Evolutionary conservation across 1,140 invertebrate species (phyloP), one percentile per base, ranked within the genome.

Genomic region (Amyelois transitella): DNA sequence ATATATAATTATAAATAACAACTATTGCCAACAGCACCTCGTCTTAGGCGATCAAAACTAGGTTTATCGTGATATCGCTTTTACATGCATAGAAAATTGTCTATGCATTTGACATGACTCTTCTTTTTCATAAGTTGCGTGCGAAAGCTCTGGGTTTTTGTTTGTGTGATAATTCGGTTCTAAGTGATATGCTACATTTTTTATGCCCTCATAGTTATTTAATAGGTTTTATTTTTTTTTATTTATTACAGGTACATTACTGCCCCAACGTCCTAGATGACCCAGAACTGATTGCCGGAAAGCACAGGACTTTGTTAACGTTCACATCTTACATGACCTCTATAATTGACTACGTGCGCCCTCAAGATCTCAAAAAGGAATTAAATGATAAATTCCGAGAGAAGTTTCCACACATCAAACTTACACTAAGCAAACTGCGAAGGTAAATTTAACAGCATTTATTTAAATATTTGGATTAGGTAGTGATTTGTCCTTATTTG

Each of bases 291-390:
- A 96, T 97, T 68, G 96, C 96, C 43, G 97, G 97, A 18, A 98
- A 98, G 86, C 97, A 99, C 88, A 91, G 96, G 56, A 99, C 97
- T 7, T 84, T 98, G 10, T 89, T 98, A n/a, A 97, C 96, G 1
- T 98, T 99, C 78, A 94, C 96, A 1, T 97, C 97, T 0, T 98
- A 98, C 72, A 96, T 98, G 93, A 96, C 96, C 8, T 99, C 97
- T 1, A 95, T 99, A 17, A 99, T 99, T 68, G 97, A 99, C 86
- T 99, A 99, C 82, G 97, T 98, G 0, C 94, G 96, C 71, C 97
- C 97, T 19, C 95, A 96, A n/a, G 97, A 98, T 87, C 88, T 99
- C 52, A 99, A 99, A 79, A 98, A 97, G 85, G 98, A 99, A 89
- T 89, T 99, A 0, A 99, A 99, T 88, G 97, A 99, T 75, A 98